A percentile compares a stretch with the other conserved stretches of the same genome.
phyloP scores from a whole-genome alignment of 2,113 vertebrate genomes.

The Isichthys henryi region DNA sequence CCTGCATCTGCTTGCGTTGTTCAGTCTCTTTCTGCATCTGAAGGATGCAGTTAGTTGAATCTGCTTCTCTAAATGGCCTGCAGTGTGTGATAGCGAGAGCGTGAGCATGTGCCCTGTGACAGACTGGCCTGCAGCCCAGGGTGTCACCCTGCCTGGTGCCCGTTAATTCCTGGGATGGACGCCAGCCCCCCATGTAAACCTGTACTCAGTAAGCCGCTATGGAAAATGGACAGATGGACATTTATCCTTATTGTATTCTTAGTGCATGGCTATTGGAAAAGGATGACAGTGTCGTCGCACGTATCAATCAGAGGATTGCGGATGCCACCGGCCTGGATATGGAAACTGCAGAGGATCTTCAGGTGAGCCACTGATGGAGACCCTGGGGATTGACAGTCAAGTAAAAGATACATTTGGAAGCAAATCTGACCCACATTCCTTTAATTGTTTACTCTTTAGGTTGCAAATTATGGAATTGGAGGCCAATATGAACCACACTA shows the following conservation, averaged over 20 bases:
- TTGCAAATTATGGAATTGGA: slow-evolving; percentile 47
- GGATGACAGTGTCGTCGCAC: slow-evolving; percentile 31
- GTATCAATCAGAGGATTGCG: slow-evolving; percentile 28
- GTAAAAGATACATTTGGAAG: background rate
- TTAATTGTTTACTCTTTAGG: slow-evolving; percentile 16
- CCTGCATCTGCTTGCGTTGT: background rate
- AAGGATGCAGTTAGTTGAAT: background rate
- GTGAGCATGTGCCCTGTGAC: background rate
- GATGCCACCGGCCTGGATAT: slow-evolving; percentile 33
- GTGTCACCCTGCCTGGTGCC: background rate
- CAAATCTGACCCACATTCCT: background rate
- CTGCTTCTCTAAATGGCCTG: background rate
- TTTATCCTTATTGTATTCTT: background rate
- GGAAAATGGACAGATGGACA: background rate
- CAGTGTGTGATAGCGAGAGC: background rate
- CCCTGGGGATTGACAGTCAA: background rate
- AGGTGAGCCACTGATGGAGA: slow-evolving; percentile 25
- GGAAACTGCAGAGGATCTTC: slow-evolving; percentile 35
- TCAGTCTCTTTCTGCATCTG: background rate
- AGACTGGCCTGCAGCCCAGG: background rate
- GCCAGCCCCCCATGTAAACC: background rate
- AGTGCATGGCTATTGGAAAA: slow-evolving; percentile 36
- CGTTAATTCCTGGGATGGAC: background rate
- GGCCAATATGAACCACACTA: slow-evolving; percentile 45
- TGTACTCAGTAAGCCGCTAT: background rate